phyloP scores from a whole-genome alignment of 2,888 invertebrate genomes.

The Cremastobaeus sp. region DNA sequence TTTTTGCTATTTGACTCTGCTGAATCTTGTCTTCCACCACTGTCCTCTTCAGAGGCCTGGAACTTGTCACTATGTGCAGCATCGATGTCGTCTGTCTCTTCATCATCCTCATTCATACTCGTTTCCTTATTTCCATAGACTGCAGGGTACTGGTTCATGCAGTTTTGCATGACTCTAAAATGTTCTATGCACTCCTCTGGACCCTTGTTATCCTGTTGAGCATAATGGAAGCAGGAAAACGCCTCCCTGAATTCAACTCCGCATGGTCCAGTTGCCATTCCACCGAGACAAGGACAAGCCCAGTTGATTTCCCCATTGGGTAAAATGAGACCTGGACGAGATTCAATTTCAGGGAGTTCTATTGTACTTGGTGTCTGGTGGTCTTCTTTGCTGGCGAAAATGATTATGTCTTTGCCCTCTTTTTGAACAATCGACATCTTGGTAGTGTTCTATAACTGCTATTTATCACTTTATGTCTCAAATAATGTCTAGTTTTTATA shows the following conservation, averaged over 20 bases:
- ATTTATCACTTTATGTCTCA: too few species aligned
- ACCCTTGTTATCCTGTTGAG: constrained; percentile 92
- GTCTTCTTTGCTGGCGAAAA: constrained; percentile 90
- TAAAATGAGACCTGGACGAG: constrained; percentile 88
- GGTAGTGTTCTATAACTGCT: too few species aligned
- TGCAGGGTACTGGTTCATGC: constrained; percentile 90
- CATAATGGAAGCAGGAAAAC: constrained; percentile 96
- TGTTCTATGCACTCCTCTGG: constrained; percentile 95
- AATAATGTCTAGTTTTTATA: too few species aligned
- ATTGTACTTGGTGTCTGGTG: constrained; percentile 85
- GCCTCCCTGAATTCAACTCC: constrained; percentile 95
- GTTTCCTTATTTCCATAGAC: constrained; percentile 45
- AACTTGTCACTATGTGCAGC: constrained; percentile 14
- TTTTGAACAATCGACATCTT: constrained; percentile 72
- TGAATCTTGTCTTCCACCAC: neutral
- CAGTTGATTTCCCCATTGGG: constrained; percentile 95
- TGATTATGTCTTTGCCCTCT: constrained; percentile 88
- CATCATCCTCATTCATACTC: constrained; percentile 13
- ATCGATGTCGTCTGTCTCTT: constrained; percentile 15
- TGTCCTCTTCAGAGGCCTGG: neutral
- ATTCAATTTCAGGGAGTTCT: constrained; percentile 84
- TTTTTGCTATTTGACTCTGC: neutral
- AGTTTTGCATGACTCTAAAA: constrained; percentile 93
- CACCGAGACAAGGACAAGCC: constrained; percentile 97
- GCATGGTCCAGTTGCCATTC: constrained; percentile 98